A percentile compares a stretch with the other conserved stretches of the same genome.
Conservation (phyloP, 2,113 vertebrate genomes). For the Eclectus roratus region DNA sequence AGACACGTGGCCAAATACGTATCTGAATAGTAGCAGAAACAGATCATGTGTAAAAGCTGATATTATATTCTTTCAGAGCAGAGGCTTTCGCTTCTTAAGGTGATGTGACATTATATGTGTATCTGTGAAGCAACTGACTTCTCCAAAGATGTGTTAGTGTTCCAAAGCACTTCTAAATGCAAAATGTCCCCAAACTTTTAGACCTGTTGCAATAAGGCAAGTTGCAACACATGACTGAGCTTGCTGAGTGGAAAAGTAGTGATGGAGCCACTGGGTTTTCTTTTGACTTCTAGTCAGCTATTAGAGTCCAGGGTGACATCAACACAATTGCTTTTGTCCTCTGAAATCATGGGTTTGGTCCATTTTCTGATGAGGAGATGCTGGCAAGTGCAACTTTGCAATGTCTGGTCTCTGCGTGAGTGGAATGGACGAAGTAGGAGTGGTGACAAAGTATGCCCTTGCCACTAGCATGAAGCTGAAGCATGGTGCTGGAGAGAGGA, state of each 20-base stretch:
- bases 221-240: not conserved
- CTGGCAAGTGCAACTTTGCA: not conserved
- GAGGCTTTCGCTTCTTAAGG: not conserved
- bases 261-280: not conserved
- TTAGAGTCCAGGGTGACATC: not conserved
- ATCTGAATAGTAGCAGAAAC: slow-evolving; percentile 59
- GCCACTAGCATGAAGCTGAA: not conserved
- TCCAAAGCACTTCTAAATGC: not conserved
- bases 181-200: not conserved
- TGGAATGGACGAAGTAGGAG: not conserved
- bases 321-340: slow-evolving; percentile 43
- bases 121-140: not conserved
- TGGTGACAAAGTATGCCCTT: not conserved
- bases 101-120: not conserved
- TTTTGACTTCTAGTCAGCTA: not conserved
- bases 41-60: not conserved
- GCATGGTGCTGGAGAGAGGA: not conserved
- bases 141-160: not conserved
- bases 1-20: not conserved
- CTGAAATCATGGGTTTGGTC: slow-evolving; percentile 56
- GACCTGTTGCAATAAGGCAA: not conserved
- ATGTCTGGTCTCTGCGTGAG: slow-evolving; percentile 8
- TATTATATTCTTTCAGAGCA: not conserved
- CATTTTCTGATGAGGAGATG: slow-evolving; percentile 59
- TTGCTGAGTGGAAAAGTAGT: not conserved